A percentile compares a stretch with the other conserved stretches of the same genome.
phyloP scores from a whole-genome alignment of 2,888 invertebrate species.

The Plemyria rubiginata region DNA sequence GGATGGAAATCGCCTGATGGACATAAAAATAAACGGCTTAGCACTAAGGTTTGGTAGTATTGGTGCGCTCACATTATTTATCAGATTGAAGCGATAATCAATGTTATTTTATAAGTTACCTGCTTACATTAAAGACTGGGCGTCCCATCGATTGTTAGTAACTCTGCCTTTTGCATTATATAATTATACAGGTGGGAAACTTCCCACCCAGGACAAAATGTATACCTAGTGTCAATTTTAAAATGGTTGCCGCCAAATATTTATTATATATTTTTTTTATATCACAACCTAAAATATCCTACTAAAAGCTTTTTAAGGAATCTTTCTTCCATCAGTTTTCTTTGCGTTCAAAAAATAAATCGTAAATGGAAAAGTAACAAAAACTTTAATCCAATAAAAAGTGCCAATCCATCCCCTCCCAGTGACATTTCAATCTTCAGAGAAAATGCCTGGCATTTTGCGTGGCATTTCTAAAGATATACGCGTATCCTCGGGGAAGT shows the following conservation, averaged over 20 bases:
- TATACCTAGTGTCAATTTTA: too few species aligned
- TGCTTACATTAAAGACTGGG: too few species aligned
- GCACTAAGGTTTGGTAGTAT: background rate
- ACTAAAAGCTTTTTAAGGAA: background rate
- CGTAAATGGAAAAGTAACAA: conserved; percentile 26
- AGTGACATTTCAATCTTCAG: conserved; percentile 58
- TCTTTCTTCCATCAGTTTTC: background rate
- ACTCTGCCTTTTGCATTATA: too few species aligned
- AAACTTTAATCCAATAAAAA: conserved; percentile 49
- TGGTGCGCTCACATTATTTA: background rate
- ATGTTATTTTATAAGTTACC: too few species aligned
- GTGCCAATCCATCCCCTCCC: conserved; percentile 48
- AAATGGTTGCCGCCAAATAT: too few species aligned
- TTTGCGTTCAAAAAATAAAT: conserved; percentile 1
- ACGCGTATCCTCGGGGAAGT: conserved; percentile 40
- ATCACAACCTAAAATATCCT: too few species aligned
- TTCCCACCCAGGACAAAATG: too few species aligned
- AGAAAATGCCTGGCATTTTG: conserved; percentile 38
- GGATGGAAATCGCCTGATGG: conserved; percentile 10
- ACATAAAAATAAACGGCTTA: conserved; percentile 2
- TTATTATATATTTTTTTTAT: too few species aligned
- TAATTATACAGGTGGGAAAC: too few species aligned
- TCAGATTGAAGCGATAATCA: background rate
- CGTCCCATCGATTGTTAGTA: too few species aligned
- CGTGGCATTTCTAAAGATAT: conserved; percentile 30